A percentile compares a stretch with the other conserved stretches of the same genome.
These are phyloP conservation scores for Zaprionus nigranus DNA, from an alignment of 1,140 invertebrate species.

Conservation along the genomic window DNA sequence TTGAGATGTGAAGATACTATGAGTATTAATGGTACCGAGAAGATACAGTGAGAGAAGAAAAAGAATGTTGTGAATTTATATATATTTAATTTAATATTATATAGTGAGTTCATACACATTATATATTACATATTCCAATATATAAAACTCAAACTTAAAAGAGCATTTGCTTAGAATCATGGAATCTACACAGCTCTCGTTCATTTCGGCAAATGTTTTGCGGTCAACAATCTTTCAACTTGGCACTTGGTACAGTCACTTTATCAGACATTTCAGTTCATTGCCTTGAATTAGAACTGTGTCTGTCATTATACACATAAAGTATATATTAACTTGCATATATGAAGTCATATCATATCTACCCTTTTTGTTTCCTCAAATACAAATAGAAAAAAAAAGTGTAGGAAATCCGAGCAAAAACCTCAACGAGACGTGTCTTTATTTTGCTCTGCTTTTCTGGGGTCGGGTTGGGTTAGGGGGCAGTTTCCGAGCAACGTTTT, in stretches of 20 bases:
- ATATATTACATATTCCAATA: fast-evolving
- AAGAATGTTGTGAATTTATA: too few species aligned
- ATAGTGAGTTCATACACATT: too few species aligned
- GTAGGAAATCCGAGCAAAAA: constrained; percentile 1
- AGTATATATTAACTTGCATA: neutral
- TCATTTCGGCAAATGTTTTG: too few species aligned
- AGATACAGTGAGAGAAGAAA: too few species aligned
- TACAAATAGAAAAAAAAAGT: neutral
- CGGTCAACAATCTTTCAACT: neutral
- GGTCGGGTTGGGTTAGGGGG: neutral
- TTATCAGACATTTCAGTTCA: neutral
- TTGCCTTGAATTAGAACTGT: neutral
- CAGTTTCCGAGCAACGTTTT: constrained; percentile 22
- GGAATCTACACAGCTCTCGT: too few species aligned
- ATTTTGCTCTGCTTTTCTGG: neutral
- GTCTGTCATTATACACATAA: neutral
- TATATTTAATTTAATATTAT: too few species aligned
- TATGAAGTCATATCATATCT: neutral
- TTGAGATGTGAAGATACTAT: too few species aligned
- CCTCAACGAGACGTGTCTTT: neutral
- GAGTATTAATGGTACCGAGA: too few species aligned
- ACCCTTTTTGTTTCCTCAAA: neutral
- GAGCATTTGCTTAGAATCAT: too few species aligned
- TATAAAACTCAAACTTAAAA: too few species aligned
- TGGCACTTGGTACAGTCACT: neutral